A percentile compares a stretch with the other conserved stretches of the same genome.
phyloP scores from a whole-genome alignment of 2,797 vertebrate genomes.

The Enteromius mattozi region DNA sequence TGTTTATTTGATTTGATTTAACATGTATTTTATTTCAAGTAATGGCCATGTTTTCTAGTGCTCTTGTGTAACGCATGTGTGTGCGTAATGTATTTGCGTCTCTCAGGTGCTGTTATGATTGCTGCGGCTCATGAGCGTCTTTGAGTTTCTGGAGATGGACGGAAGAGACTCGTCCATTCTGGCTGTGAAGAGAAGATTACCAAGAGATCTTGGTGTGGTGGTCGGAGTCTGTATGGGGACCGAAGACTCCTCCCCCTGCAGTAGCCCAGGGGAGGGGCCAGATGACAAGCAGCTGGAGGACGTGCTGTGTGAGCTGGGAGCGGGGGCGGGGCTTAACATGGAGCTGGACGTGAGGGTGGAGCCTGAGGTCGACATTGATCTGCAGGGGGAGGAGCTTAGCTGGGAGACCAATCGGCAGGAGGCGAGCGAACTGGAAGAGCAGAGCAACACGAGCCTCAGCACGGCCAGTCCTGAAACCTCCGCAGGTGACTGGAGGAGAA shows the following conservation, averaged over 20 bases:
- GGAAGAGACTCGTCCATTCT: conserved; percentile 20
- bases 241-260: conserved; percentile 20
- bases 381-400: conserved; percentile 70
- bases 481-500: background rate
- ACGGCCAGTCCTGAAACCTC: conserved; percentile 21
- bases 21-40: too few relatives aligned
- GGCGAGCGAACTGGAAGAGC: background rate
- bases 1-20: too few relatives aligned
- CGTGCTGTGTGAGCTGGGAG: conserved; percentile 48
- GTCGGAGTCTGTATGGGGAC: background rate
- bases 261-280: conserved; percentile 17
- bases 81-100: background rate
- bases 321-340: conserved; percentile 61
- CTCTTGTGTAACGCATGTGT: too few relatives aligned
- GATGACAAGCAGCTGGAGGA: conserved; percentile 41
- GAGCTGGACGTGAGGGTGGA: conserved; percentile 15
- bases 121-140: background rate
- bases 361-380: conserved; percentile 62
- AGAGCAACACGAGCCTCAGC: background rate
- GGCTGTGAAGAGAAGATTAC: conserved; percentile 23
- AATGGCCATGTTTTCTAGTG: too few relatives aligned
- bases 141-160: conserved; percentile 37
- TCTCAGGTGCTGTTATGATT: conserved; percentile 31
- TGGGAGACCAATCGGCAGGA: conserved; percentile 3
- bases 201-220: background rate